Base-by-base conservation (phyloP, 2,113 vertebrate species). In the Phalacrocorax pelagicus region DNA sequence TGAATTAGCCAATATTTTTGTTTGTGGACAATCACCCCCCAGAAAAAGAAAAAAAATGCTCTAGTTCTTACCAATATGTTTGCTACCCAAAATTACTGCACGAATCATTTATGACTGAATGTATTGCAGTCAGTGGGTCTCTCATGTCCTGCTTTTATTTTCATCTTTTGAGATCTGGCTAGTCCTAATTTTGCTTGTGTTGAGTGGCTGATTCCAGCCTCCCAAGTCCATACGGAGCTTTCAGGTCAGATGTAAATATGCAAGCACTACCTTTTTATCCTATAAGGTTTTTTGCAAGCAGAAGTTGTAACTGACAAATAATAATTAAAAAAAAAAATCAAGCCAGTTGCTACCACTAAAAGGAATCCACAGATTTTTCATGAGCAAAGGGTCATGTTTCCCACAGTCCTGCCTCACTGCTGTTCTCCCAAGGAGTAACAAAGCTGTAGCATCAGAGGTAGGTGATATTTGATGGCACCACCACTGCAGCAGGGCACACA, bases 1-100 rank as follows among this genome's bases (percentile, higher is more conserved):
- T 89, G 95, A 82, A 85, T 79, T 91, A 78, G 92, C 90, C 97
- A 92, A 47, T 91, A 15, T 94, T 96, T 96, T 94, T 94, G 95
- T 96, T 95, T 95, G 95, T 87, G 83, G 86, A 89, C 86, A 42
- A 69, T 52, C 19, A 38, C 79, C 59, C 20, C 36, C 16, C 10
- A 36, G 23, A 21, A 21, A 57, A 91, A 7, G 52, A 27, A 49
- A 54, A 34, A 67, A 85, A 94, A 15, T 73, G 38, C 86, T 94
- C 38, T 36, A n/a, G 42, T 93, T 90, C 88, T 96, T 63, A 92
- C 38, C 80, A 3, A 0, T 22, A 69, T 75, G 77, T 88, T 95
- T 88, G 86, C 62, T 78, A 4, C 90, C 84, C 82, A 34, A 2
- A 88, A 96, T 94, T 70, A 27, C 80, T 61, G 65, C 27, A 2